Conservation (phyloP, 2,797 vertebrate species). For the Poecilia velifera region DNA sequence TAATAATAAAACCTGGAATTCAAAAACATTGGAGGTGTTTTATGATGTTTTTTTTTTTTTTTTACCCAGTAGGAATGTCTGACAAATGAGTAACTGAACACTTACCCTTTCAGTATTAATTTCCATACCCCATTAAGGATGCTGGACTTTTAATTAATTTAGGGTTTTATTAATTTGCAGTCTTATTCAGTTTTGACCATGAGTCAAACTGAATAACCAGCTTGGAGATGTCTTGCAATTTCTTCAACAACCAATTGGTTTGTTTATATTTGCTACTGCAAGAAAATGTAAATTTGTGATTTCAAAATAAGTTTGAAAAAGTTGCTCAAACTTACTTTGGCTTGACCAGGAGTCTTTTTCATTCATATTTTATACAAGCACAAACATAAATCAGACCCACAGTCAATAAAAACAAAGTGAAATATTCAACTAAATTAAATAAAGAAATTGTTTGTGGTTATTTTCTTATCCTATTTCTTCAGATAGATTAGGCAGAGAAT, state of each 20-base stretch:
- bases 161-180: not conserved
- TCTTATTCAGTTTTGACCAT: not conserved
- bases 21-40: not conserved
- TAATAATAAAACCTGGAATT: not conserved
- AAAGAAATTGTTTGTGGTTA: not conserved
- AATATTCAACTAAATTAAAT: not conserved
- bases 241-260: not conserved
- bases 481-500: not conserved
- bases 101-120: not conserved
- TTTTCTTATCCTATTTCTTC: not conserved
- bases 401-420: not conserved
- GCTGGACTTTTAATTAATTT: not conserved
- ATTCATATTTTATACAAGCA: not conserved
- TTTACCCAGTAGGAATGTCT: not conserved
- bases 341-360: not conserved
- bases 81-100: too few relatives aligned
- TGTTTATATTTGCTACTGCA: not conserved
- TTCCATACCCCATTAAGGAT: not conserved
- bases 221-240: not conserved
- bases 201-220: too few relatives aligned
- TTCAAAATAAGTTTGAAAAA: not conserved
- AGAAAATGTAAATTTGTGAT: not conserved
- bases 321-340: not conserved
- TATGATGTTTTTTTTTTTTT: not conserved
- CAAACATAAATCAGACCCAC: not conserved